Percentiles rank a stretch among this genome's conserved stretches.
Conservation (phyloP, 2,797 vertebrate species). For the Melanotaenia maccullochi region DNA sequence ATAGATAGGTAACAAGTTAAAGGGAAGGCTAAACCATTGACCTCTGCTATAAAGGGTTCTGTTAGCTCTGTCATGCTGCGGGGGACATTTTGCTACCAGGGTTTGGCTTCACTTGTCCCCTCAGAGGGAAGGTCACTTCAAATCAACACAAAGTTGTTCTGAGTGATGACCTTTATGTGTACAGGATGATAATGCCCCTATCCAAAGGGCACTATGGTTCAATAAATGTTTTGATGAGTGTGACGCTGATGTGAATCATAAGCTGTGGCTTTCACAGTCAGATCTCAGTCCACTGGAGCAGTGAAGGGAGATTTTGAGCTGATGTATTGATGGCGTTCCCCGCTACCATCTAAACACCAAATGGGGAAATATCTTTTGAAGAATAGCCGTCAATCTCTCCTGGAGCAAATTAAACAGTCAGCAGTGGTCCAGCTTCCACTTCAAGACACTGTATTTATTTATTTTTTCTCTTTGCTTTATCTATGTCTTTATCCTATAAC, state of each 20-base stretch:
- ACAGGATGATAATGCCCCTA: neutral
- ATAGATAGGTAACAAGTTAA: neutral
- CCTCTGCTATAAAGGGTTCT: neutral
- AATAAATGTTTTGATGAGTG: constrained; percentile 6
- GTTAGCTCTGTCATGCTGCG: neutral
- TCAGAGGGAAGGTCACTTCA: constrained; percentile 3
- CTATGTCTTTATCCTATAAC: too few species aligned
- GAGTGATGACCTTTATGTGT: constrained; percentile 17
- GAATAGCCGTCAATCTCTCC: too few species aligned
- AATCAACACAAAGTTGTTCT: constrained; percentile 4
- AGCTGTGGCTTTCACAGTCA: neutral
- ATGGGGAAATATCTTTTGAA: too few species aligned
- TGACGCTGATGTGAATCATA: neutral
- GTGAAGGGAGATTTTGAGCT: too few species aligned
- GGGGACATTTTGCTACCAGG: neutral
- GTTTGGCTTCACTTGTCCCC: neutral
- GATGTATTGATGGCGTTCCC: too few species aligned
- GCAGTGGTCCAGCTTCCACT: too few species aligned
- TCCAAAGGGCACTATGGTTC: neutral
- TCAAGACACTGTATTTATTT: too few species aligned
- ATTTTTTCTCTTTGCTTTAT: too few species aligned
- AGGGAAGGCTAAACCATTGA: constrained; percentile 3
- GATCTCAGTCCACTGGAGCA: neutral
- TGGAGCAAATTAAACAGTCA: too few species aligned
- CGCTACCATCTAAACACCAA: too few species aligned